Evolutionary conservation across 2,888 invertebrate species (phyloP).

Genomic region (Napeogenes sylphis): DNA sequence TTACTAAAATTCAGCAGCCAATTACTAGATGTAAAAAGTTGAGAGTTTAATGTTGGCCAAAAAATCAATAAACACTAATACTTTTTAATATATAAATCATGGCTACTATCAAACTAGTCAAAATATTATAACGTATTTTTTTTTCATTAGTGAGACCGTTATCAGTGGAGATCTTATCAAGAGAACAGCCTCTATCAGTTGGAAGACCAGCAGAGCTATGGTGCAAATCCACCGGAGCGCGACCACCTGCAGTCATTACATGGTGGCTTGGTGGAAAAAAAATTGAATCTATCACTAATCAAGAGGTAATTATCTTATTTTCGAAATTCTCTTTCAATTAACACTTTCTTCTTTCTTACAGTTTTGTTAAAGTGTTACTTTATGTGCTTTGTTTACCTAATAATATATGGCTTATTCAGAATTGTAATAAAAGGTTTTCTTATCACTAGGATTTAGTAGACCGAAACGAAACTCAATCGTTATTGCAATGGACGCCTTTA

Average conservation of each 20-base stretch:
- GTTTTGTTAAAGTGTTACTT: too few relatives aligned
- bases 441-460: constrained; percentile 75
- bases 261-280: constrained; percentile 90
- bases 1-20: too few relatives aligned
- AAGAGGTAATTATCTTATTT: constrained; percentile 41
- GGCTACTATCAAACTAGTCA: too few relatives aligned
- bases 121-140: too few relatives aligned
- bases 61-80: too few relatives aligned
- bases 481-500: constrained; percentile 84
- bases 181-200: constrained; percentile 90
- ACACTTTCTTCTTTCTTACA: not conserved
- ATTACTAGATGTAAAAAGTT: too few relatives aligned
- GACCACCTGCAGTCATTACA: constrained; percentile 89
- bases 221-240: constrained; percentile 89
- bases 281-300: constrained; percentile 69
- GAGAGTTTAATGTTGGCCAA: too few relatives aligned
- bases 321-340: too few relatives aligned
- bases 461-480: constrained; percentile 89
- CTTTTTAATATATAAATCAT: too few relatives aligned
- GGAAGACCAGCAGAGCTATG: constrained; percentile 88
- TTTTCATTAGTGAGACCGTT: constrained; percentile 84
- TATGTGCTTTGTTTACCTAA: too few relatives aligned
- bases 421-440: constrained; percentile 4
- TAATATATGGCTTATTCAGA: not conserved
- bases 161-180: constrained; percentile 86